Percentiles rank a stretch among this genome's conserved stretches.
These are phyloP conservation scores for Sisor rabdophorus DNA, from an alignment of 2,113 vertebrate genomes.

Conservation along the genomic window DNA sequence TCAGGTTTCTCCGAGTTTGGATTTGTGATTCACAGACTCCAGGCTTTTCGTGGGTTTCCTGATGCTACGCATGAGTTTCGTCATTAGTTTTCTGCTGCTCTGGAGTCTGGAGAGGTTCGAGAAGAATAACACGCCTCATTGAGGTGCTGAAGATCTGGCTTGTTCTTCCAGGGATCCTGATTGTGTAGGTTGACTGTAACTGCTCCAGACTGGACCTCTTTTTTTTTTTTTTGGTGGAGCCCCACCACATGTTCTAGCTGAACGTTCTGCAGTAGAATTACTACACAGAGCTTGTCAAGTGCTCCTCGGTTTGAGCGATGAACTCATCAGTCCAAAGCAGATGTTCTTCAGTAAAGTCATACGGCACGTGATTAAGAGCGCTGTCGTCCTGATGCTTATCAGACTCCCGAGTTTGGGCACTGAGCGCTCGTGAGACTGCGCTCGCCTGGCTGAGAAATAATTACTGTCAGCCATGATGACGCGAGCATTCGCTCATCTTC, in stretches of 20 bases:
- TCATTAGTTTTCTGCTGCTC: not conserved
- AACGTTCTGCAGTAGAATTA: constrained; percentile 10
- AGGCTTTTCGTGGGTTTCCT: not conserved
- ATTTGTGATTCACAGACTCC: not conserved
- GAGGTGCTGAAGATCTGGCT: not conserved
- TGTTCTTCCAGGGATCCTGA: not conserved
- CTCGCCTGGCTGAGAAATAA: constrained; percentile 17
- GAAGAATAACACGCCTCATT: not conserved
- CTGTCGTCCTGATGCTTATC: constrained; percentile 27
- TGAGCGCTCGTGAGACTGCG: not conserved
- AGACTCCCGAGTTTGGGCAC: constrained; percentile 22
- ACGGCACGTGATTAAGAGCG: constrained; percentile 25
- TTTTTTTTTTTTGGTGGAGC: no score
- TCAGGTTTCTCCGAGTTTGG: not conserved
- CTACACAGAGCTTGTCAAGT: constrained; percentile 20
- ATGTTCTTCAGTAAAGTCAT: not conserved
- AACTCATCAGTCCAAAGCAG: constrained; percentile 31
- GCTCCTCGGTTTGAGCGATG: constrained; percentile 11
- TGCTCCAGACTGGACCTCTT: no score
- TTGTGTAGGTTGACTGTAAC: constrained; percentile 19
- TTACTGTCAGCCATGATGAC: constrained; percentile 37
- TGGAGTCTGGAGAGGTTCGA: not conserved
- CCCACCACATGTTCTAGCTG: constrained; percentile 10
- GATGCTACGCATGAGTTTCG: not conserved
- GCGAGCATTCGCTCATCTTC: constrained; percentile 7